Percentiles rank a stretch among this genome's conserved stretches.
Conservation (phyloP, 2,888 invertebrate species). For the Platerodrilus igneus region DNA sequence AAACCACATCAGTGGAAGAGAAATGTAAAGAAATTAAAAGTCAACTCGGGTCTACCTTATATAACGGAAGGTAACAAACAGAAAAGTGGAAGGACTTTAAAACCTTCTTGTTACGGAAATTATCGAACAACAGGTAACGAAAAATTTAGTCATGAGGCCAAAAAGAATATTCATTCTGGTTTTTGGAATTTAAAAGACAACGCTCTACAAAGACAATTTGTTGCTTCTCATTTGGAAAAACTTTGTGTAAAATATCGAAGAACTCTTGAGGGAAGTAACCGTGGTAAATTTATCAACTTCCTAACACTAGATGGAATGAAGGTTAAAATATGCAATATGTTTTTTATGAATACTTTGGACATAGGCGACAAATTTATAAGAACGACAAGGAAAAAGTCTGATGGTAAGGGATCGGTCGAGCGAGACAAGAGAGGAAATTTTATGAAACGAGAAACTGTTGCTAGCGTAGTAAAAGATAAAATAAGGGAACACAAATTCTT, state of each 20-base stretch:
- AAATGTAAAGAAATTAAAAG: slow-evolving; percentile 5
- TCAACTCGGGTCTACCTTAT: slow-evolving; percentile 2
- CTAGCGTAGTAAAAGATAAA: background rate
- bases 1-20: background rate
- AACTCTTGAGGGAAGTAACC: background rate
- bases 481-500: no score
- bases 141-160: background rate
- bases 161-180: background rate
- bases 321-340: background rate
- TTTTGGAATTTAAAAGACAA: slow-evolving; percentile 6
- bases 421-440: slow-evolving; percentile 1
- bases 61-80: slow-evolving; percentile 3
- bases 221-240: slow-evolving; percentile 2
- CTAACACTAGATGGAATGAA: background rate
- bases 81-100: background rate
- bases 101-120: background rate
- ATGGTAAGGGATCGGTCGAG: background rate
- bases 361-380: slow-evolving; percentile 3
- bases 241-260: background rate
- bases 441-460: background rate
- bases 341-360: slow-evolving; percentile 2
- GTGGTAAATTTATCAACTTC: background rate
- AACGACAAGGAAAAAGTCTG: slow-evolving; percentile 1
- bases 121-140: background rate
- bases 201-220: slow-evolving; percentile 5